phyloP scores from a whole-genome alignment of 37 sponge, comb jelly and placozoan genomes.

The Halisarca cf. caerulea region DNA sequence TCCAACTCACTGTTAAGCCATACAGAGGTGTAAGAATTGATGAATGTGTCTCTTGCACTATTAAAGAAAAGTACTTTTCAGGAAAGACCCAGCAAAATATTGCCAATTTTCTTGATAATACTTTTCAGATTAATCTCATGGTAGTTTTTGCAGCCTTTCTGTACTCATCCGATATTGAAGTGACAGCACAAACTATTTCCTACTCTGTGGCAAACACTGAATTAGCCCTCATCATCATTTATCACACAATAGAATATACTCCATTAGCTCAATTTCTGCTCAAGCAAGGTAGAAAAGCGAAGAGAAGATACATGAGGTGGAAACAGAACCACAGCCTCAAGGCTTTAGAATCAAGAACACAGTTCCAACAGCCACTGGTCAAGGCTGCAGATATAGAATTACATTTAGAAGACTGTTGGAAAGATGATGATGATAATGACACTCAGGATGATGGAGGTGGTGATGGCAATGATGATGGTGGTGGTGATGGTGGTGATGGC shows the following conservation, averaged over 20 bases:
- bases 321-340: too few species aligned
- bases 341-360: too few species aligned
- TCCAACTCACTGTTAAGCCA: not conserved
- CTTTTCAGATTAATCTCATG: not conserved
- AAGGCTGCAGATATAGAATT: too few species aligned
- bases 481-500: too few species aligned
- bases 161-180: not conserved
- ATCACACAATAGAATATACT: slow-evolving; percentile 6
- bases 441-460: too few species aligned
- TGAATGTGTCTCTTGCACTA: not conserved
- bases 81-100: not conserved
- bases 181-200: not conserved
- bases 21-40: not conserved
- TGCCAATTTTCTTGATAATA: not conserved
- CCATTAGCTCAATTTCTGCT: not conserved
- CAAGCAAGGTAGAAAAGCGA: not conserved
- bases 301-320: slow-evolving; percentile 2
- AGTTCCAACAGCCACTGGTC: too few species aligned
- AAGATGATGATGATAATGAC: too few species aligned
- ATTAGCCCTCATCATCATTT: not conserved
- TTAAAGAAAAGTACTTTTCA: slow-evolving; percentile 16
- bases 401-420: too few species aligned
- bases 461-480: too few species aligned
- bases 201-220: not conserved
- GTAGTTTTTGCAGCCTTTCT: not conserved